Conservation (phyloP, 37 sponge, comb jelly and placozoan genomes). For the Bolinopsis microptera region DNA sequence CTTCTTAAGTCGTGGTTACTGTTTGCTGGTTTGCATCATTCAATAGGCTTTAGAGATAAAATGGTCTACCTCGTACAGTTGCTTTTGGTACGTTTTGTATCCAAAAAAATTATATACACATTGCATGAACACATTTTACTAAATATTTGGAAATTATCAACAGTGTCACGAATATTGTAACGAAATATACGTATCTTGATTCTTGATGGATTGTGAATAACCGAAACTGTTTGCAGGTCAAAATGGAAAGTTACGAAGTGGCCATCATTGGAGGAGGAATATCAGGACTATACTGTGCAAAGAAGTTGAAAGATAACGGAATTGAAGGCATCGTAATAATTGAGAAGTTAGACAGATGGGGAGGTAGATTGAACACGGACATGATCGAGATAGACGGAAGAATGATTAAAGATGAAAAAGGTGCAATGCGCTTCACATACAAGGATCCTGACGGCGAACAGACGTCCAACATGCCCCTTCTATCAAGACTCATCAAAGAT, state of each 20-base stretch:
- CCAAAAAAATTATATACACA: too few species aligned
- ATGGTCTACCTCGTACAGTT: too few species aligned
- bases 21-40: too few species aligned
- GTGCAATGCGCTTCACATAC: constrained; percentile 3
- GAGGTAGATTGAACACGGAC: neutral
- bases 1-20: too few species aligned
- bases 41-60: too few species aligned
- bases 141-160: too few species aligned
- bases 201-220: too few species aligned
- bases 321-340: neutral
- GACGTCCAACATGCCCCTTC: constrained; percentile 1
- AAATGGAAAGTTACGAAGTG: neutral
- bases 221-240: neutral
- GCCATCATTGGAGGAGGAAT: constrained; percentile 10
- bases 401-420: neutral
- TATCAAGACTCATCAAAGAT: neutral
- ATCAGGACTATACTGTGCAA: neutral
- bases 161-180: too few species aligned
- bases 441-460: neutral
- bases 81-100: too few species aligned
- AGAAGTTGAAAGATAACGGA: neutral
- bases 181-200: too few species aligned
- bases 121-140: too few species aligned
- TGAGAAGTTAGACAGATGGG: neutral
- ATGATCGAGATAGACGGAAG: neutral